phyloP scores from a whole-genome alignment of 1,140 invertebrate species.

The Nephotettix cincticeps region DNA sequence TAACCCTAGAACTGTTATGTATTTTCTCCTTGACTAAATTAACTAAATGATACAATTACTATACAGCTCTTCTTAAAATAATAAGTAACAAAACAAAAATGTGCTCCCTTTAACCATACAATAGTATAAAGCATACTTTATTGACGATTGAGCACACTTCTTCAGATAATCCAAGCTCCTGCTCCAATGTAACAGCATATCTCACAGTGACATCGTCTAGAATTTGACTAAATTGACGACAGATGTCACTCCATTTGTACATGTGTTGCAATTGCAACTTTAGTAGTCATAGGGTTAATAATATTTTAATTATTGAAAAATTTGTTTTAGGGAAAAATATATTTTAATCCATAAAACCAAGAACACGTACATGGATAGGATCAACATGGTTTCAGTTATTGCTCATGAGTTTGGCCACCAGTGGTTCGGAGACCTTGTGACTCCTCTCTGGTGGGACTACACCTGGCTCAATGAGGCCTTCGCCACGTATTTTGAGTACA shows the following conservation, averaged over 20 bases:
- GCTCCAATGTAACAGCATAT: too few relatives aligned
- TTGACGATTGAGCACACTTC: too few relatives aligned
- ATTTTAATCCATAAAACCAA: constrained; percentile 37
- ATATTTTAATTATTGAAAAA: not conserved
- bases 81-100: too few relatives aligned
- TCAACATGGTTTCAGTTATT: constrained; percentile 41
- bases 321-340: constrained; percentile 40
- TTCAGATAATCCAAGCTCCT: too few relatives aligned
- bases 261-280: not conserved
- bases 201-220: too few relatives aligned
- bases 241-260: not conserved
- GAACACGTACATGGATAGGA: not conserved
- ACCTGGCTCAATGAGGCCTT: constrained; percentile 48
- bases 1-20: too few relatives aligned
- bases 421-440: constrained; percentile 72
- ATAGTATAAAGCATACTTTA: too few relatives aligned
- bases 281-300: not conserved
- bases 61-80: too few relatives aligned
- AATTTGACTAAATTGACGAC: not conserved
- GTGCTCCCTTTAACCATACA: too few relatives aligned
- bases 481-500: constrained; percentile 42
- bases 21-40: too few relatives aligned
- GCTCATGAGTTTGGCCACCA: constrained; percentile 59
- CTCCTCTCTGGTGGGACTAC: constrained; percentile 54
- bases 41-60: too few relatives aligned